phyloP scores from a whole-genome alignment of 2,113 vertebrate genomes.

The Onychorhynchus coronatus region DNA sequence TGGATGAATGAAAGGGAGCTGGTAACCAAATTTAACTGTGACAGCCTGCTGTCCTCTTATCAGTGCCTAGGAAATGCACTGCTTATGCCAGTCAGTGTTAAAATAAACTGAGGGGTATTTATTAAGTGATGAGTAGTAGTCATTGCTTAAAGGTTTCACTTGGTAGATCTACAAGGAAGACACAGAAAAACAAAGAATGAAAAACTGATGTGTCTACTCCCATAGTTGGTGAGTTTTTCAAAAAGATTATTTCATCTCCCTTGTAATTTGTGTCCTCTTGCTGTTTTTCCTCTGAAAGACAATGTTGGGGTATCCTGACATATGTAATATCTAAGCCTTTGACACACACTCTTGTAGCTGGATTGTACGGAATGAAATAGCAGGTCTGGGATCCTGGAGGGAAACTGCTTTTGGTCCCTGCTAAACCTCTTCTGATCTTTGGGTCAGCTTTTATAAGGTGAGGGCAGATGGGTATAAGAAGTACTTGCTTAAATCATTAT shows the following conservation, averaged over 20 bases:
- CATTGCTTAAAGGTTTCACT: background rate
- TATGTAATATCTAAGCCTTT: background rate
- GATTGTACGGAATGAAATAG: background rate
- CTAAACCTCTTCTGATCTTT: background rate
- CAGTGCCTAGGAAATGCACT: background rate
- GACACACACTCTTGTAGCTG: fast-evolving
- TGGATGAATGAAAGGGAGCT: background rate
- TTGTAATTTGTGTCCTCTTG: background rate
- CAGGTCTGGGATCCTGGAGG: background rate
- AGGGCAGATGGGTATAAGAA: background rate
- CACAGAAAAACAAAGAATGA: background rate
- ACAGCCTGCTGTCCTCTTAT: background rate
- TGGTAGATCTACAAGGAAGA: background rate
- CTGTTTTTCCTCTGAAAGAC: background rate
- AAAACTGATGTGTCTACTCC: fast-evolving
- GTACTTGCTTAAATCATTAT: background rate
- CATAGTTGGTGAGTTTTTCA: background rate
- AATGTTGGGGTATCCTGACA: fast-evolving
- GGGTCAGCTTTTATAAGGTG: background rate
- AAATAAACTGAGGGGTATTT: background rate
- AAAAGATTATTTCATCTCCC: background rate
- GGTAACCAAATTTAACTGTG: background rate
- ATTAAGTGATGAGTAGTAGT: background rate
- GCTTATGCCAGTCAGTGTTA: background rate
- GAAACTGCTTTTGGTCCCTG: background rate